Evolutionary conservation across 23 tunicate species (phyloP), one percentile per base, ranked within the genome.

Genomic region (Aplidium turbinatum): DNA sequence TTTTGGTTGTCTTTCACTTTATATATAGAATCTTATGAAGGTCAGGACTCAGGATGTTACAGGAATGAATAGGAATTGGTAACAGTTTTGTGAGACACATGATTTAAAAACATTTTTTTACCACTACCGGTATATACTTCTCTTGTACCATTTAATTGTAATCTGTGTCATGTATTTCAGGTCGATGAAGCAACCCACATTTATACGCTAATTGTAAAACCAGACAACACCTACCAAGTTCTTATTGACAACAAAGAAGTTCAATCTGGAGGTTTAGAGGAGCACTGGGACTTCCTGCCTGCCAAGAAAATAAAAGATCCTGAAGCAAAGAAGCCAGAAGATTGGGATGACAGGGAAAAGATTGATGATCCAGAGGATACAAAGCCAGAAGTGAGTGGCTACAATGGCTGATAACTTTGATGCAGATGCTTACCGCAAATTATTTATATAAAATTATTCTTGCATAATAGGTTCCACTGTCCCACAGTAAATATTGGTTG

Each of bases 281-380:
- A 82, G 3, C 86, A 94, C 47, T 94, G 99, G 99, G 99, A 94
- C 63, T 94, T 94, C 85, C 63, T 94, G 38, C 73, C 95, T 22
- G 64, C 99, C 13, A 94, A 94, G 38, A 76, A 94, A 38, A 94
- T 94, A 56, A 82, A 87, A 50, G 99, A 94, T 42, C 99, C 99
- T 13, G 90, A 94, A 28, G 93, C 92, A 33, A 72, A 58, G 31
- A 94, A 94, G 50, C 99, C 99, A 30, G 95, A 87, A 33, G 99
- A 94, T 36, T 94, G 99, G 99, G 99, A 87, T 72, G 99, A 94
- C 35, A 74, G 90, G 0, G 95, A 94, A 72, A 87, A 82, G 70
- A 94, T 94, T 47, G 73, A 80, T 26, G 99, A 94, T 58, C 95
- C 99, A 54, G 82, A 84, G 51, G 99, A 87, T 38, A 58, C 26